Base-by-base conservation (phyloP, 2,113 vertebrate genomes). In the Thymallus thymallus region DNA sequence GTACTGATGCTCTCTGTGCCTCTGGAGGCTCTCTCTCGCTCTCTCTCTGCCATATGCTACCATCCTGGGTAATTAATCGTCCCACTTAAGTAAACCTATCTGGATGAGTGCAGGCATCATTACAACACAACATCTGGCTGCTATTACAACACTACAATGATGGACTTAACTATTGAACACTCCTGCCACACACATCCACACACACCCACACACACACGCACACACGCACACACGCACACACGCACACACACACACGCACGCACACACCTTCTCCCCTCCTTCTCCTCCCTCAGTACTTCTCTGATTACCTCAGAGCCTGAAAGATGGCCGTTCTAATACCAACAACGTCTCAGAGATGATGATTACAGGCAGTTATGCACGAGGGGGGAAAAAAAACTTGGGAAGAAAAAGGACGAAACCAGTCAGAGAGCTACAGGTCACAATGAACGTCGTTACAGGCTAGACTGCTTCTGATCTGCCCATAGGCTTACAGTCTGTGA, bases 51-150 rank as follows among this genome's bases (percentile, higher is more conserved):
- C 61, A 63, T 63, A 63, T 63, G 61, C 61, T 63, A 13, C 26
- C 61, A 3, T 63, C n/a, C n/a, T 23, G 58, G 58, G 58, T 61
- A 23, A 24, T 61, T 61, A 23, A 61, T 76, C 76, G 62, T 77
- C 84, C 76, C 75, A 80, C 58, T 84, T 71, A 81, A 41, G 23
- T 76, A 80, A 76, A 80, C 73, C 80, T 56, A 63, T 71, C 63
- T 68, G 71, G 48, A 35, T 68, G 70, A 61, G 58, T n/a, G 58
- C 10, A 35, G 56, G 78, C 74, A 69, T 81, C 76, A 73, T 73
- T 70, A 64, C 68, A 69, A 29, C 41, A 56, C 65, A 81, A 84
- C 82, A 84, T 81, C 82, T 84, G 82, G 79, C 68, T 69, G 61
- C 65, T 67, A 72, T 81, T 75, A 79, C 58, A 63, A 64, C 72